Percentiles rank a stretch among this genome's conserved stretches.
Conservation (phyloP, 1,140 invertebrate genomes). For the Oedothorax gibbosus region DNA sequence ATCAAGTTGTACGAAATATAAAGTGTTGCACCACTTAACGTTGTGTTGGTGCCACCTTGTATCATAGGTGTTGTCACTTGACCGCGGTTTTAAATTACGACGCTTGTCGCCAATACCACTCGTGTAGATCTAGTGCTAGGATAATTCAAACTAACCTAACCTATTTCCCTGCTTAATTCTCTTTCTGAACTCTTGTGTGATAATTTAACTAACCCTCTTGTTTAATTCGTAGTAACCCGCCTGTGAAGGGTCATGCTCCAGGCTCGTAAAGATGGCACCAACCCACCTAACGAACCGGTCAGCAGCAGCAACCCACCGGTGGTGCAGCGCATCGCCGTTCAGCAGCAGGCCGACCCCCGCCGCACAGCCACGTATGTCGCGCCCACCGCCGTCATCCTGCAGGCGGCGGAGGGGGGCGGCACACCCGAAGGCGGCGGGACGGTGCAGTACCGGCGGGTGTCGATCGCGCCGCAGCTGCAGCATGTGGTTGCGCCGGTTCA, state of each 20-base stretch:
- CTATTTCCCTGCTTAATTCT: too few species aligned
- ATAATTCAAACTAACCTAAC: too few species aligned
- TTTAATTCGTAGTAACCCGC: constrained; percentile 11
- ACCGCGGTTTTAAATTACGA: too few species aligned
- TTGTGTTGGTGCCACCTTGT: too few species aligned
- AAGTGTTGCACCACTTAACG: too few species aligned
- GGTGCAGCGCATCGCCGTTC: constrained; percentile 2
- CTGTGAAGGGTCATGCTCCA: constrained; percentile 56
- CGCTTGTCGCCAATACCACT: too few species aligned
- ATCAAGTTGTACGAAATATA: too few species aligned
- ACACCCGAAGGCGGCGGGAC: constrained; percentile 18
- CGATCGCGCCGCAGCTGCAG: constrained; percentile 29
- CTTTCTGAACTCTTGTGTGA: too few species aligned
- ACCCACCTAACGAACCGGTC: constrained; percentile 24
- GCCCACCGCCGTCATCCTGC: constrained; percentile 42
- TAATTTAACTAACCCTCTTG: too few species aligned
- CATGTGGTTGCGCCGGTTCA: constrained; percentile 50
- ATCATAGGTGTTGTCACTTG: too few species aligned
- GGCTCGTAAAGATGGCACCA: constrained; percentile 49
- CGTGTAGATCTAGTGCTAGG: too few species aligned
- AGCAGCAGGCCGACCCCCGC: constrained; percentile 35
- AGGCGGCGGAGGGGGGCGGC: neutral
- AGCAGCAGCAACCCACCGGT: constrained; percentile 2
- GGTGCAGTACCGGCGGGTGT: constrained; percentile 32
- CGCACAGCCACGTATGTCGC: constrained; percentile 30